Conservation (phyloP, 2,888 invertebrate species). For the Lepetodrilus schrolli region DNA sequence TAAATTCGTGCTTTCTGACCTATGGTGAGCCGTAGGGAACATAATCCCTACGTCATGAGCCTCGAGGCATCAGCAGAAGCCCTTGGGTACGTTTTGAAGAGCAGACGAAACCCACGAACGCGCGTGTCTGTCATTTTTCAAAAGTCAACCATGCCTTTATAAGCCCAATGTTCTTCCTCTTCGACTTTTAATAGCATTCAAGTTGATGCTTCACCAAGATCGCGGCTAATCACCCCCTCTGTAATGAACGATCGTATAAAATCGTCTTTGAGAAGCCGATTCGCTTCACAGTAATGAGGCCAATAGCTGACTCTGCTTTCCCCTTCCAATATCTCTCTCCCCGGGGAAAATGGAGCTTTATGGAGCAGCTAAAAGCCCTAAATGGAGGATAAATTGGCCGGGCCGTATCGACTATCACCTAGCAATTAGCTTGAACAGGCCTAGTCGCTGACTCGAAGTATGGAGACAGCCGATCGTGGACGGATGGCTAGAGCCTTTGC, state of each 20-base stretch:
- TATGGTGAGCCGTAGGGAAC: background rate
- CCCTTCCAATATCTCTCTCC: slow-evolving; percentile 30
- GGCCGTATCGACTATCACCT: slow-evolving; percentile 42
- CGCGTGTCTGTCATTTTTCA: slow-evolving; percentile 31
- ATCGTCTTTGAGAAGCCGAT: slow-evolving; percentile 21
- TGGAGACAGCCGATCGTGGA: slow-evolving; percentile 10
- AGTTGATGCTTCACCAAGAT: slow-evolving; percentile 41
- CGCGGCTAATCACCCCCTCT: slow-evolving; percentile 14
- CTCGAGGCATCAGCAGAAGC: background rate
- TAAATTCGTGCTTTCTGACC: slow-evolving; percentile 11
- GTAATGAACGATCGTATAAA: slow-evolving; percentile 22
- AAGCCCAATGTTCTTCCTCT: slow-evolving; percentile 41
- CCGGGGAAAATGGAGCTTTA: slow-evolving; percentile 45
- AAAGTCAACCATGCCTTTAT: slow-evolving; percentile 47
- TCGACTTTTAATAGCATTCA: slow-evolving; percentile 46
- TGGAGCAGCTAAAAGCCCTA: slow-evolving; percentile 52
- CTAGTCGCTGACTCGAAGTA: slow-evolving; percentile 13
- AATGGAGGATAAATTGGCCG: slow-evolving; percentile 52
- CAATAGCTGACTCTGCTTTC: slow-evolving; percentile 14
- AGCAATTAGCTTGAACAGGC: slow-evolving; percentile 35
- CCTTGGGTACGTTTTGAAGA: background rate
- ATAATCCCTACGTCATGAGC: slow-evolving; percentile 2
- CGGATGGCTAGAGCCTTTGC: slow-evolving; percentile 25
- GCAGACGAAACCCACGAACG: slow-evolving; percentile 13
- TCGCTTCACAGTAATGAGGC: slow-evolving; percentile 20